Base-by-base conservation (phyloP, 2,888 invertebrate species). In the Junonia oenone region DNA sequence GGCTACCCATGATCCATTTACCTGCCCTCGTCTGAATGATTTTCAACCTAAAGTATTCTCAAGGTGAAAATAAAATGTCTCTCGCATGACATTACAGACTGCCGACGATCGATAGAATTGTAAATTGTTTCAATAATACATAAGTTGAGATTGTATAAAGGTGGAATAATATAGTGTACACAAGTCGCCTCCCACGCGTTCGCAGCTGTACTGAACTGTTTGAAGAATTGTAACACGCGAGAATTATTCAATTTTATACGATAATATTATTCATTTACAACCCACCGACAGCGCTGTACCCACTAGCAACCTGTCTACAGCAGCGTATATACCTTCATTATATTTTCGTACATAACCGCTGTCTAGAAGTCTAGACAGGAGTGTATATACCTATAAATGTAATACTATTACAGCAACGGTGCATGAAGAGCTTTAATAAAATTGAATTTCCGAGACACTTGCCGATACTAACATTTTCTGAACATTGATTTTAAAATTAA, bases 41-140 rank as follows among this genome's bases (percentile, higher is more conserved):
- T 71, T 72, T 72, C 64, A 73, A 68, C 70, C 72, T 76, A 72
- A 68, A 76, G 70, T 73, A 71, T 72, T 72, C 76, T 76, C 82
- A 86, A 86, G 83, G 82, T 80, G 76, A 80, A 78, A 73, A 83
- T 69, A 76, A 83, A 78, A 75, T 76, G 73, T 74, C 71, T 77
- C 75, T 73, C 72, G 81, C 72, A 83, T 81, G 68, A 67, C 73
- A 81, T 81, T 81, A 79, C 73, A 66, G 68, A 63, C 71, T 68
- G 68, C 67, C 69, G 63, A 50, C 73, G 76, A 76, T 81, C 79
- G 75, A 83, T 84, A 81, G 82, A 86, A 83, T 87, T 85, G 78
- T 81, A 85, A 83, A 85, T 82, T 63, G 68, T 66, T 71, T 75
- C 68, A 73, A 78, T 81, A 78, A 78, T 75, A 71, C 71, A 73